These are phyloP conservation scores for Hiodon alosoides DNA, from an alignment of 2,113 vertebrate species.

Conservation along the genomic window DNA sequence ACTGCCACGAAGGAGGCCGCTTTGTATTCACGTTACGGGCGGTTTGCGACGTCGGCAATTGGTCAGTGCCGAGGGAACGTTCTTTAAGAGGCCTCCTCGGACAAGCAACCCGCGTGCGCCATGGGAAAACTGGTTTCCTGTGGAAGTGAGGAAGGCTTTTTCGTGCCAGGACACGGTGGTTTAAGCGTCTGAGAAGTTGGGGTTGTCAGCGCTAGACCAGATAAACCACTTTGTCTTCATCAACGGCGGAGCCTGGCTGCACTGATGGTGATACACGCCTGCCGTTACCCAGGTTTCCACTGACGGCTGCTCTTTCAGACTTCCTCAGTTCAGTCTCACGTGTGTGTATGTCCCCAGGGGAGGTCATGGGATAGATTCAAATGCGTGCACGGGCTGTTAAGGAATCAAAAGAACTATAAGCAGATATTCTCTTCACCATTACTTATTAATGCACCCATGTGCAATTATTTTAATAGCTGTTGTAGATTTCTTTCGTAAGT, in stretches of 20 bases:
- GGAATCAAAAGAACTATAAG: neutral
- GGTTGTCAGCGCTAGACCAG: neutral
- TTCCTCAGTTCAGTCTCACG: too few relatives aligned
- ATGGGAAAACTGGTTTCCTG: neutral
- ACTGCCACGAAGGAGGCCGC: neutral
- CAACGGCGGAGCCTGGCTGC: too few relatives aligned
- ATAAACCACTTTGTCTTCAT: neutral
- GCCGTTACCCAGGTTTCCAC: too few relatives aligned
- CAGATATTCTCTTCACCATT: neutral
- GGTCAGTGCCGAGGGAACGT: constrained; percentile 1
- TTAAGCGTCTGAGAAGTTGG: neutral
- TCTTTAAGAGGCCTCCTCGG: neutral
- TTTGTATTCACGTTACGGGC: constrained; percentile 1
- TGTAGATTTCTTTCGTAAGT: too few relatives aligned
- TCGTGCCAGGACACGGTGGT: neutral
- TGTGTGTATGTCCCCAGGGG: neutral
- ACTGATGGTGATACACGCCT: too few relatives aligned
- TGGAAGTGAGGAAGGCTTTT: neutral
- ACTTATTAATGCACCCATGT: neutral
- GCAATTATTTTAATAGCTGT: neutral
- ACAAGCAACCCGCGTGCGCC: neutral
- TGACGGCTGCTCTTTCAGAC: too few relatives aligned
- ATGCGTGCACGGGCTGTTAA: neutral
- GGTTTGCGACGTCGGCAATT: neutral
- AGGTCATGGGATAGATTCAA: neutral